Evolutionary conservation across 2,113 vertebrate species (phyloP).

Genomic region (Peucedramus taeniatus): DNA sequence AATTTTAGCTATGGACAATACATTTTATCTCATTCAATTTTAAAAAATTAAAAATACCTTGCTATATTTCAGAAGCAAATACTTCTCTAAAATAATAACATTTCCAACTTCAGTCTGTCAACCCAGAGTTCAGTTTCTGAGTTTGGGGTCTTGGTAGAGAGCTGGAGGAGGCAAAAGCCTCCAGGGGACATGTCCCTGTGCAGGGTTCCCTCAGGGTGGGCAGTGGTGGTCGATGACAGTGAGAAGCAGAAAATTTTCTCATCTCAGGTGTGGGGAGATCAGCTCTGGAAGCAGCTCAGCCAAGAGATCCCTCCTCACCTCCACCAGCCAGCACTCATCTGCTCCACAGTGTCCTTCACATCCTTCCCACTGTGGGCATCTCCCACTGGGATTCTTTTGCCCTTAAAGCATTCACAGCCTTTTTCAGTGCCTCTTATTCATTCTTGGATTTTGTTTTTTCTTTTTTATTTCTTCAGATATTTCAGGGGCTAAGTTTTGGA

Average conservation of each 20-base stretch:
- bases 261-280: rapidly evolving
- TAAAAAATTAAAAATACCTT: neutral
- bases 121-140: neutral
- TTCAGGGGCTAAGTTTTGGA: neutral
- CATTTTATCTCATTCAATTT: neutral
- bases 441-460: neutral
- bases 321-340: neutral
- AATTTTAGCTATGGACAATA: neutral
- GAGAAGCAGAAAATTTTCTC: neutral
- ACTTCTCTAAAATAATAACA: neutral
- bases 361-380: neutral
- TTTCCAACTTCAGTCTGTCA: neutral
- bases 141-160: neutral
- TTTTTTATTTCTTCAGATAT: neutral
- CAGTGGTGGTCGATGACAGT: neutral
- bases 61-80: neutral
- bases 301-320: neutral
- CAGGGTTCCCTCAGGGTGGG: neutral
- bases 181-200: rapidly evolving
- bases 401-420: neutral
- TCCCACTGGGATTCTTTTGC: neutral
- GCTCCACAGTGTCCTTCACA: neutral
- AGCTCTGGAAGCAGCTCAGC: neutral
- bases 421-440: neutral
- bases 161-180: neutral